Evolutionary conservation across 2,888 invertebrate species (phyloP).

Genomic region (Hymenopus coronatus): DNA sequence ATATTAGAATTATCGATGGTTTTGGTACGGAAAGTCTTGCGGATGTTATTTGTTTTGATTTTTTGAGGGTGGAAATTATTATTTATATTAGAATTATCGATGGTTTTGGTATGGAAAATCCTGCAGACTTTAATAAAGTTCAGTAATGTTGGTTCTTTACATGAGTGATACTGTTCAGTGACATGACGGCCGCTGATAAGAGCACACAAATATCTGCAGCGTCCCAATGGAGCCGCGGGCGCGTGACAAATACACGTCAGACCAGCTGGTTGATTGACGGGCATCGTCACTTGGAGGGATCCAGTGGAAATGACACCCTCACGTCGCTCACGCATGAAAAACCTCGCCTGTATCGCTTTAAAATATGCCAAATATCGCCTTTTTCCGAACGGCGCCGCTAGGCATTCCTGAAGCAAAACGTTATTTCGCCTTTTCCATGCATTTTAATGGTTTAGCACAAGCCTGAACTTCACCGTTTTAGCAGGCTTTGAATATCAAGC

Average conservation of each 20-base stretch:
- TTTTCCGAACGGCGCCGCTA: neutral
- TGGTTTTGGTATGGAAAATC: too few species aligned
- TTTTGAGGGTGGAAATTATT: too few species aligned
- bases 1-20: too few species aligned
- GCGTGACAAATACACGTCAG: neutral
- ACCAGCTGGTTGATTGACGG: neutral
- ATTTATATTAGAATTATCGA: too few species aligned
- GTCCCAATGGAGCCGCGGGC: neutral
- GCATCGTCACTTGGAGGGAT: neutral
- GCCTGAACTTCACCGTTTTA: too few species aligned
- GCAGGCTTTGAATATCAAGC: too few species aligned
- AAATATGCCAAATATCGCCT: neutral
- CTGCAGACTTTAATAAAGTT: too few species aligned
- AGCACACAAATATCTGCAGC: neutral
- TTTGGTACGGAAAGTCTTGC: too few species aligned
- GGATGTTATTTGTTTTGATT: too few species aligned
- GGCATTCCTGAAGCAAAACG: neutral
- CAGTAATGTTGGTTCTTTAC: too few species aligned
- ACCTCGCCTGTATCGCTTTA: neutral
- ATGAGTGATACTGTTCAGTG: too few species aligned
- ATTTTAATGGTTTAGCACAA: too few species aligned
- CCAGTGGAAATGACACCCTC: neutral
- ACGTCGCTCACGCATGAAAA: neutral
- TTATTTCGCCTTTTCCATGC: neutral
- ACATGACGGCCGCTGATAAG: neutral